Conservation (phyloP, 2,797 vertebrate genomes). For the Ctenopoma multispine region DNA sequence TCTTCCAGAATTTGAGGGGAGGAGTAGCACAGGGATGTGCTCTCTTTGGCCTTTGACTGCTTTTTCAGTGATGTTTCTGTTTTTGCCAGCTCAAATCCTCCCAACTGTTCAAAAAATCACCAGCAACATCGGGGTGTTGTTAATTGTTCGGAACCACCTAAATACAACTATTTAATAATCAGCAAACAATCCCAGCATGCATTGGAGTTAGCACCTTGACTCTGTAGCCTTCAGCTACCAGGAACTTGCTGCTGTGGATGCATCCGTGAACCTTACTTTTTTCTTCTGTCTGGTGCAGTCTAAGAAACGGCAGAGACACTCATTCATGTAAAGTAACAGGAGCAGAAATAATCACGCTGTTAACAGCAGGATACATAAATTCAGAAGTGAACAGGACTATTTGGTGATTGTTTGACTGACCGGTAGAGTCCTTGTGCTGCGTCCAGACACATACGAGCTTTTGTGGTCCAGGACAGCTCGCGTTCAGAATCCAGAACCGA, state of each 20-base stretch:
- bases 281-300: constrained; percentile 87
- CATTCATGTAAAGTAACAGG: background rate
- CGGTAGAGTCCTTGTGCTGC: constrained; percentile 90
- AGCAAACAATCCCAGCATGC: constrained; percentile 20
- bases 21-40: constrained; percentile 73
- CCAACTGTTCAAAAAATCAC: constrained; percentile 78
- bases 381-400: no score
- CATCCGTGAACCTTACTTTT: constrained; percentile 86
- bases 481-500: constrained; percentile 81
- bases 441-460: constrained; percentile 84
- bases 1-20: constrained; percentile 84
- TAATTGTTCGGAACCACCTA: background rate
- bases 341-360: no score
- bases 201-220: constrained; percentile 85
- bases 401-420: constrained; percentile 65
- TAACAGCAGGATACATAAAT: no score
- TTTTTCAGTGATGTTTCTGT: constrained; percentile 88
- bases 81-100: constrained; percentile 89
- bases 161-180: background rate
- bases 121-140: background rate
- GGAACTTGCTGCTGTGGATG: constrained; percentile 89
- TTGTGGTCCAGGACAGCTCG: constrained; percentile 79
- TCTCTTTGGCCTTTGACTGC: constrained; percentile 31
- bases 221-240: constrained; percentile 86
- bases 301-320: constrained; percentile 47